These are phyloP conservation scores for Phaethornis superciliosus DNA, from an alignment of 2,113 vertebrate species.

Conservation along the genomic window DNA sequence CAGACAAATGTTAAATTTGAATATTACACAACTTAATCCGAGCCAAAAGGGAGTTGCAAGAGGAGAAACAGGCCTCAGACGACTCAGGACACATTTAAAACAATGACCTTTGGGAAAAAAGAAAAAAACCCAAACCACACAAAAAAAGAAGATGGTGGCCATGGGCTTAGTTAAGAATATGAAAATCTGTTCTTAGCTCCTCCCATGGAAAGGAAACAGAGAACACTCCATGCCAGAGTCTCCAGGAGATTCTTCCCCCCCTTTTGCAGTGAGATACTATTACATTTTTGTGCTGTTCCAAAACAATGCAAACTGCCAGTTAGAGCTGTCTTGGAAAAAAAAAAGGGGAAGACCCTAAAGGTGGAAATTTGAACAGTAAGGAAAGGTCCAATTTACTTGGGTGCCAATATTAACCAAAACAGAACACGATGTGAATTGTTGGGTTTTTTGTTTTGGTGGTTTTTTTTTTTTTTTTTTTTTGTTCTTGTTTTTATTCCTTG, in stretches of 20 bases:
- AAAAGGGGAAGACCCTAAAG: neutral
- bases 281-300: slow-evolving; percentile 18
- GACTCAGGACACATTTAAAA: neutral
- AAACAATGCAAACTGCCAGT: neutral
- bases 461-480: too few relatives aligned
- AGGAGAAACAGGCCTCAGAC: neutral
- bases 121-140: too few relatives aligned
- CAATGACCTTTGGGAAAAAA: neutral
- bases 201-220: slow-evolving; percentile 46
- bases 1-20: neutral
- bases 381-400: neutral
- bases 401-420: neutral
- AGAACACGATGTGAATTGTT: neutral
- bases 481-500: neutral
- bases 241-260: neutral
- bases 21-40: neutral
- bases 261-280: neutral
- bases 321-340: neutral
- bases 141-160: slow-evolving; percentile 9
- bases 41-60: neutral
- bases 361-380: neutral
- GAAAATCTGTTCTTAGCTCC: slow-evolving; percentile 39
- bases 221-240: neutral
- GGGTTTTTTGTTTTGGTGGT: too few relatives aligned
- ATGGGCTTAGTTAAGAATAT: neutral